Base-by-base conservation (phyloP, 2,888 invertebrate genomes). In the Idaea dimidiata region DNA sequence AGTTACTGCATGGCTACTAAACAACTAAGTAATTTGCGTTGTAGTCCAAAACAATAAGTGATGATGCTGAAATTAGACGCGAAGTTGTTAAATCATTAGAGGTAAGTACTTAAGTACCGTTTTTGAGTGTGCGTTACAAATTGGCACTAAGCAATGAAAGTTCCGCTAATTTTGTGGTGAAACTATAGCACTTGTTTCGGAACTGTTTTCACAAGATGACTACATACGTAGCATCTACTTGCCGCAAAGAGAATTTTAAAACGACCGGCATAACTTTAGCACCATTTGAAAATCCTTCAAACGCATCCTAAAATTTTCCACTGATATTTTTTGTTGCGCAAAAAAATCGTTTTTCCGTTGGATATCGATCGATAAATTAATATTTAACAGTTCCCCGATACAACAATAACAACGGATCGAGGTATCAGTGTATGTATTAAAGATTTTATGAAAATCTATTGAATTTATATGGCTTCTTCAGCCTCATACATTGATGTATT, bases 381-480 rank as follows among this genome's bases (percentile, higher is more conserved):
- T 89, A 91, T 91, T 88, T 81, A 90, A 82, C 80, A 86, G 81
- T 77, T 84, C 78, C 79, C 79, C 74, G 79, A 72, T 77, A 79
- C 74, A 79, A 82, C 78, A 82, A 83, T 80, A 83, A 81, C 80
- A 80, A 74, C 79, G 80, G 81, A 84, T 81, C 82, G 82, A 84
- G 82, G 80, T 80, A 80, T 83, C 76, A 73, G 67, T 80, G 80
- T 81, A 79, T 80, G 80, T 81, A 79, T 79, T 78, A 78, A 81
- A 77, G 66, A 82, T 76, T 81, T 82, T 82, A 85, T 88, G 83
- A 90, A 90, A 89, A 84, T 84, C 83, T 84, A 88, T 72, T 75
- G 70, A 77, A 83, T 86, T 83, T 79, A 77, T 78, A 84, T 82
- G 77, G 68, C 72, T 72, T 77, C 70, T 75, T 78, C 10, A 43